Conservation (phyloP, 1,140 invertebrate genomes). For the Bemisia tabaci region DNA sequence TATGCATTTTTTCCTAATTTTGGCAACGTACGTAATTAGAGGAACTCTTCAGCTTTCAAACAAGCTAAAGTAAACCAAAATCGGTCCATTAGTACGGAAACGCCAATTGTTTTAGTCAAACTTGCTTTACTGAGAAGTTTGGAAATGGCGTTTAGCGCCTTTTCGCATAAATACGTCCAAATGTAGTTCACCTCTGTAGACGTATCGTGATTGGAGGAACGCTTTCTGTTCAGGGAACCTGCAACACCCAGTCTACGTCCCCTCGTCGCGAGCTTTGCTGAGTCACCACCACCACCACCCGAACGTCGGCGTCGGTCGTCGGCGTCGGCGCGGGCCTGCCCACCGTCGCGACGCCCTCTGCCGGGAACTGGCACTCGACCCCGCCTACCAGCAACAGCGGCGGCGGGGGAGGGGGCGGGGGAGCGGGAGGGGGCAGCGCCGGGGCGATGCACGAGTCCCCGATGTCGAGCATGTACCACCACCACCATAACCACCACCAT, state of each 20-base stretch:
- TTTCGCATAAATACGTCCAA: too few relatives aligned
- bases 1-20: too few relatives aligned
- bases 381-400: constrained; percentile 1
- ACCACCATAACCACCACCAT: constrained; percentile 13
- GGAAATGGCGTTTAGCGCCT: too few relatives aligned
- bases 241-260: neutral
- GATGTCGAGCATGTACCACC: neutral
- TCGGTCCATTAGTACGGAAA: too few relatives aligned
- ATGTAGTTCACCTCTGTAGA: neutral
- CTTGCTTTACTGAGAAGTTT: too few relatives aligned
- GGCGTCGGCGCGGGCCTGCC: neutral
- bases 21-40: too few relatives aligned
- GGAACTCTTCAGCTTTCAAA: too few relatives aligned
- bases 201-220: neutral
- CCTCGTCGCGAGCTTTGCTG: neutral
- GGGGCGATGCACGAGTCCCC: constrained; percentile 4
- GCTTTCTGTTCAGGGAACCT: neutral
- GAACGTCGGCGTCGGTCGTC: neutral
- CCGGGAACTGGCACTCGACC: neutral
- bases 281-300: neutral
- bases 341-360: neutral
- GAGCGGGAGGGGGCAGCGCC: neutral
- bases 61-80: too few relatives aligned
- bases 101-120: too few relatives aligned
- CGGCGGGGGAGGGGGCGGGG: neutral